A percentile compares a stretch with the other conserved stretches of the same genome.
Conservation (phyloP, 2,797 vertebrate genomes). For the Parauchenoglanis ngamensis region DNA sequence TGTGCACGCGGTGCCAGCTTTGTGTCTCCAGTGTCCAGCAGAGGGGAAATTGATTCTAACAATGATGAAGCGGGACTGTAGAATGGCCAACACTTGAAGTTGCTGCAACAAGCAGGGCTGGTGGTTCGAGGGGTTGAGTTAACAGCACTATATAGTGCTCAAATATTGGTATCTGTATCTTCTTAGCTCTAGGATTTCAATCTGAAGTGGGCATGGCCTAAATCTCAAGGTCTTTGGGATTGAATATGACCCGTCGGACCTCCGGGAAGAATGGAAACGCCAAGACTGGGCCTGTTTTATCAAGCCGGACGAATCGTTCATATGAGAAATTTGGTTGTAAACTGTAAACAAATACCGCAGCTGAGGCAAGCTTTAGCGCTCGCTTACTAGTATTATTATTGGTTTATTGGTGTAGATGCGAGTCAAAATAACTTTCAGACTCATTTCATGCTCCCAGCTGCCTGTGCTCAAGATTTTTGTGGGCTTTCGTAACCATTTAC, state of each 20-base stretch:
- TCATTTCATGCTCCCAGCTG: too few relatives aligned
- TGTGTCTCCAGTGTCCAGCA: slow-evolving; percentile 20
- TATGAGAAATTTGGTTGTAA: neutral
- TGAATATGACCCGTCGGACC: too few relatives aligned
- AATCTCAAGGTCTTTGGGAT: neutral
- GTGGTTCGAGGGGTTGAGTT: neutral
- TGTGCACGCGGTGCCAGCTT: slow-evolving; percentile 13
- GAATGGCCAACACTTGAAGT: neutral
- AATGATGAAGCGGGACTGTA: slow-evolving; percentile 4
- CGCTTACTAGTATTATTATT: too few relatives aligned
- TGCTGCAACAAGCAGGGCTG: neutral
- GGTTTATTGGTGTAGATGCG: too few relatives aligned
- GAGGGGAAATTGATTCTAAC: slow-evolving; percentile 29
- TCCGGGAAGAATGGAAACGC: too few relatives aligned
- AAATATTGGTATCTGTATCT: neutral
- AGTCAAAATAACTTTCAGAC: too few relatives aligned
- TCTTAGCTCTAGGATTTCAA: neutral
- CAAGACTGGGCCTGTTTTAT: neutral
- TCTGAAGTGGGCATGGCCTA: neutral
- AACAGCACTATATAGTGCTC: neutral
- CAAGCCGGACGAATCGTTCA: neutral
- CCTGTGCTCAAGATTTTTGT: too few relatives aligned
- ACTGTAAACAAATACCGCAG: too few relatives aligned
- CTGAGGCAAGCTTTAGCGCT: too few relatives aligned
- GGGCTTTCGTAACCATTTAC: neutral